These are phyloP conservation scores for Fratercula arctica DNA, from an alignment of 2,797 vertebrate species.

Conservation along the genomic window DNA sequence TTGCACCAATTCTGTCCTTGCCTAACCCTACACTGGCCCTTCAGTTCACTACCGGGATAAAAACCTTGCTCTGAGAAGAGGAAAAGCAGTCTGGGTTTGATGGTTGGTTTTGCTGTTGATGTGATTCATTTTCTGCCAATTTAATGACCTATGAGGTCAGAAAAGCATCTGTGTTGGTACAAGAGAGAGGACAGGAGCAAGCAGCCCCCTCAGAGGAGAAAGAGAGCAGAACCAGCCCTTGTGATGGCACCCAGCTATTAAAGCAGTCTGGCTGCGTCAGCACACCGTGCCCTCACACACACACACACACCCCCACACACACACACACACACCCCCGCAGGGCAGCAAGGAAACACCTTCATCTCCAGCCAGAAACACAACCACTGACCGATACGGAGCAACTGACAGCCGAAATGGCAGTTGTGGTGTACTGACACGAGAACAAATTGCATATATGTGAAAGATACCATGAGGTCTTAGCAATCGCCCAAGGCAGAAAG, in stretches of 20 bases:
- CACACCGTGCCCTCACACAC: neutral
- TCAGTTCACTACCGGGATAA: neutral
- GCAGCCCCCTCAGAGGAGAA: neutral
- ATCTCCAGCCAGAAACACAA: neutral
- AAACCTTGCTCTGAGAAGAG: neutral
- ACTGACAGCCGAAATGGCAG: neutral
- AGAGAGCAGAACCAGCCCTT: neutral
- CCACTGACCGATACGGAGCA: neutral
- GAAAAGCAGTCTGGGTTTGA: neutral
- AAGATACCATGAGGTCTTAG: neutral
- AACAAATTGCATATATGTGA: neutral
- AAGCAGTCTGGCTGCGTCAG: neutral
- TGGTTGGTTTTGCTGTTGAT: neutral
- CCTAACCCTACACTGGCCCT: neutral
- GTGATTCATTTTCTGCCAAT: neutral
- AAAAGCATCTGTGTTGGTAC: neutral
- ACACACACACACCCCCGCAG: too few species aligned
- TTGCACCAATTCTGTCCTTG: neutral
- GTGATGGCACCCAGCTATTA: neutral
- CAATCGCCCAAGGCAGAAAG: neutral
- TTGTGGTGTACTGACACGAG: neutral
- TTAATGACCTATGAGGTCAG: neutral
- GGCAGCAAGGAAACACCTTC: neutral
- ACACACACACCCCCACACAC: too few species aligned
- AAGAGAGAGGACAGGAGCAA: neutral